Evolutionary conservation across 2,888 invertebrate genomes (phyloP), one percentile per base, ranked within the genome.

Genomic region (Argyresthia goedartella): DNA sequence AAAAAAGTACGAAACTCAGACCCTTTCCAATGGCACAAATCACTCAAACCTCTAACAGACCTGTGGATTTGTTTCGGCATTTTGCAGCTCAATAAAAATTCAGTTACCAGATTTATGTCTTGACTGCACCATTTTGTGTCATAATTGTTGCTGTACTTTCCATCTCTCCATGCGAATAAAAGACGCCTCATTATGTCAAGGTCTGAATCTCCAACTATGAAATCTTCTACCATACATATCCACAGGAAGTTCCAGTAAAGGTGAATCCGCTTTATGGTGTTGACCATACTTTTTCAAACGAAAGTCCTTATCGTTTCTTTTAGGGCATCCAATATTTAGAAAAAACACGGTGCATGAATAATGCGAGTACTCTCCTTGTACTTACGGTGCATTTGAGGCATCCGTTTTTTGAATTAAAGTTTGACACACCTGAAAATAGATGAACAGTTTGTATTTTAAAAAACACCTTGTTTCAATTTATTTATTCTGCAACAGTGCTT

Each of bases 171-270:
- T 8, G 59, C 59, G 0, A 52, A 36, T 3, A 60, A 6, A 14
- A 59, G 45, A 9, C 60, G 15, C 16, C 61, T 63, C 60, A 63
- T 60, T 1, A 63, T 3, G 0, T 61, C 62, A 0, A 62, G 45
- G 33, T 62, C 61, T 8, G 61, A 60, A 49, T 63, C 62, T 1
- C 52, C 43, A 7, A 65, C 59, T 0, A 59, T 58, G 51, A 65
- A 56, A 49, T 59, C 57, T 52, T 62, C 49, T 6, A 63, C 41
- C 60, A 63, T n/a, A n/a, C n/a, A n/a, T 62, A 45, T 63, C 57
- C 3, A 64, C 60, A 0, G 53, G 53, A 0, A 62, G 39, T 44
- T 55, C 13, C 8, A 61, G 34, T 4, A 62, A 35, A 1, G 59
- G 60, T 1, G 60, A 56, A 46, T 61, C 60, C 0, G 1, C 0